Evolutionary conservation across 1,140 invertebrate genomes (phyloP).

Genomic region (Agrypnia vestita): DNA sequence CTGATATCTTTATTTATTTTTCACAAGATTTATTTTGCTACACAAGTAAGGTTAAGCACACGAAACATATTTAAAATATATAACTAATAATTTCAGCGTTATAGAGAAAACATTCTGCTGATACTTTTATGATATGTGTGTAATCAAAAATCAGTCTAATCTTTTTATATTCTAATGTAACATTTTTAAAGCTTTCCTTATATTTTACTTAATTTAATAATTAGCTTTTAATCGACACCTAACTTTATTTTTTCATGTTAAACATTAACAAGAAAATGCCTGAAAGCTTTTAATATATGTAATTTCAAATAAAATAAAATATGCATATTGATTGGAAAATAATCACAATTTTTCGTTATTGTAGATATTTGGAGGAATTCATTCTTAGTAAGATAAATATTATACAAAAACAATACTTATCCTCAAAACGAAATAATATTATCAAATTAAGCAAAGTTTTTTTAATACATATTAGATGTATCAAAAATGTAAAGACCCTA

Average conservation of each 20-base stretch:
- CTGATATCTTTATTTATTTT: not conserved
- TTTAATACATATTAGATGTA: too few species aligned
- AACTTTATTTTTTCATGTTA: not conserved
- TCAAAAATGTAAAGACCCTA: not conserved
- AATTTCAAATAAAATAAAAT: constrained; percentile 13
- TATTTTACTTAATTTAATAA: not conserved
- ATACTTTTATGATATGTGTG: constrained; percentile 34
- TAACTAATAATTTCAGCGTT: not conserved
- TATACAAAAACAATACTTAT: not conserved
- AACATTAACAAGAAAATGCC: not conserved
- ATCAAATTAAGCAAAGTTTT: not conserved
- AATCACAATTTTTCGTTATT: too few species aligned
- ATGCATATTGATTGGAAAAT: too few species aligned
- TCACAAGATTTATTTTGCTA: not conserved
- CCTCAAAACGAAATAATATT: not conserved
- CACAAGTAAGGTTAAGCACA: not conserved
- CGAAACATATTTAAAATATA: not conserved
- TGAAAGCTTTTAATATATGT: not conserved
- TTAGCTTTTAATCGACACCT: not conserved
- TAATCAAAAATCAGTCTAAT: constrained; percentile 36
- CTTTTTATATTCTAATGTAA: not conserved
- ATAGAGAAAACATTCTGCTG: not conserved
- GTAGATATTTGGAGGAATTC: not conserved
- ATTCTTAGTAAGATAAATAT: not conserved
- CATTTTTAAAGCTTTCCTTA: constrained; percentile 24